Percentiles rank a stretch among this genome's conserved stretches.
phyloP scores from a whole-genome alignment of 2,797 vertebrate genomes.

The Lindbergichthys nudifrons region DNA sequence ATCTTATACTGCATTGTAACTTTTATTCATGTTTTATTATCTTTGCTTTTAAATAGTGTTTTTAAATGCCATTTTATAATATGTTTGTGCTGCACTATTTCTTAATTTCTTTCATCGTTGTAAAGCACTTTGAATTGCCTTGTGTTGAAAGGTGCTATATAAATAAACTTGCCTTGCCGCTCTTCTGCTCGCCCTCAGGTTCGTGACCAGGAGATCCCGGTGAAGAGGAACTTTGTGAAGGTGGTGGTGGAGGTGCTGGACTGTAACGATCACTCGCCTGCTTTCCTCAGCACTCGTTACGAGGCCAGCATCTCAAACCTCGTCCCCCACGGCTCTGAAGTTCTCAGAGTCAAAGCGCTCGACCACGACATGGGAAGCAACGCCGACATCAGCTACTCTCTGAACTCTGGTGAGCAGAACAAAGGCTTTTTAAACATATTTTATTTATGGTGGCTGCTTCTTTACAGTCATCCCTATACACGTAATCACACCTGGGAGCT shows the following conservation, averaged over 20 bases:
- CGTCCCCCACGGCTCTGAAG: constrained; percentile 83
- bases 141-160: too few relatives aligned
- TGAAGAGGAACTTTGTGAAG: constrained; percentile 94
- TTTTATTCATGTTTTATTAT: too few relatives aligned
- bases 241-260: constrained; percentile 89
- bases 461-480: constrained; percentile 27
- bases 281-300: constrained; percentile 89
- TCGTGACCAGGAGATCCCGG: constrained; percentile 94
- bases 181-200: constrained; percentile 81
- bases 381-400: constrained; percentile 89
- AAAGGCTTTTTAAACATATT: constrained; percentile 17
- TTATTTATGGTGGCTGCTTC: constrained; percentile 10
- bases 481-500: constrained; percentile 13
- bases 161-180: too few relatives aligned
- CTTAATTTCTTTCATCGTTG: too few relatives aligned
- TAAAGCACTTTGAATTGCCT: too few relatives aligned
- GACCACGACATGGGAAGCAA: constrained; percentile 92
- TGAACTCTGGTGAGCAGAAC: constrained; percentile 89
- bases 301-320: constrained; percentile 85
- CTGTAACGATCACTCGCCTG: constrained; percentile 91
- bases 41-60: too few relatives aligned
- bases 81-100: too few relatives aligned
- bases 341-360: constrained; percentile 90
- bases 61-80: too few relatives aligned
- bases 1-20: too few relatives aligned